Conservation (phyloP, 2,888 invertebrate genomes). For the Ectemnius cavifrons region DNA sequence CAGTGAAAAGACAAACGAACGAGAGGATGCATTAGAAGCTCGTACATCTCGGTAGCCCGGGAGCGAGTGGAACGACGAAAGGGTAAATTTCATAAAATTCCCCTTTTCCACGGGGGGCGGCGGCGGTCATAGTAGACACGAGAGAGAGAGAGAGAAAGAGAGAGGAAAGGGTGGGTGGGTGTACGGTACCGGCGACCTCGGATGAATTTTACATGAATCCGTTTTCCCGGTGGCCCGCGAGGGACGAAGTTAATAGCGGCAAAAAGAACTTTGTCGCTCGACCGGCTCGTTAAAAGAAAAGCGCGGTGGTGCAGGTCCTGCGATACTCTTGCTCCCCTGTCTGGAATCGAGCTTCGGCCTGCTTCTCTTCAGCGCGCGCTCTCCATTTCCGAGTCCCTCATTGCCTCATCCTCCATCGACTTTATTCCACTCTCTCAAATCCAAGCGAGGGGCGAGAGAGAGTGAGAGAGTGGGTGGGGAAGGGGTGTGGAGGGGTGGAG, state of each 20-base stretch:
- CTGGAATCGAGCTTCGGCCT: neutral
- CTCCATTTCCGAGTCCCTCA: conserved; percentile 1
- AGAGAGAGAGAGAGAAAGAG: neutral
- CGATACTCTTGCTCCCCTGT: conserved; percentile 25
- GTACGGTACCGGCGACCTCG: conserved; percentile 51
- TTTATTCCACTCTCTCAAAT: conserved; percentile 24
- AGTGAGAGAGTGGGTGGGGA: no score
- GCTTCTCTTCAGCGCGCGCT: conserved; percentile 11
- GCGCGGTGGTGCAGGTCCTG: conserved; percentile 30
- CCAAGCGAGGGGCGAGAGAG: conserved; percentile 6
- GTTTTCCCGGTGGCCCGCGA: conserved; percentile 46
- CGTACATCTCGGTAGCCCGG: conserved; percentile 19
- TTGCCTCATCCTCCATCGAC: conserved; percentile 11
- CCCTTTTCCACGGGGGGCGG: conserved; percentile 16
- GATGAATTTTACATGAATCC: conserved; percentile 74
- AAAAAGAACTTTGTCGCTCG: conserved; percentile 66
- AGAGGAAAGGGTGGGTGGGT: neutral
- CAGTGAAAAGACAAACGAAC: conserved; percentile 13
- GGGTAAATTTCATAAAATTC: conserved; percentile 62
- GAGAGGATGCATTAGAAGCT: conserved; percentile 29
- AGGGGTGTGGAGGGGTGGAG: no score
- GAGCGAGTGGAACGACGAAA: conserved; percentile 39
- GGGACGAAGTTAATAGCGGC: conserved; percentile 65
- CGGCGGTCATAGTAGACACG: neutral
- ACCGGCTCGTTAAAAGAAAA: conserved; percentile 62